These are phyloP conservation scores for Nesospiza acunhae DNA, from an alignment of 2,113 vertebrate species.

Conservation along the genomic window DNA sequence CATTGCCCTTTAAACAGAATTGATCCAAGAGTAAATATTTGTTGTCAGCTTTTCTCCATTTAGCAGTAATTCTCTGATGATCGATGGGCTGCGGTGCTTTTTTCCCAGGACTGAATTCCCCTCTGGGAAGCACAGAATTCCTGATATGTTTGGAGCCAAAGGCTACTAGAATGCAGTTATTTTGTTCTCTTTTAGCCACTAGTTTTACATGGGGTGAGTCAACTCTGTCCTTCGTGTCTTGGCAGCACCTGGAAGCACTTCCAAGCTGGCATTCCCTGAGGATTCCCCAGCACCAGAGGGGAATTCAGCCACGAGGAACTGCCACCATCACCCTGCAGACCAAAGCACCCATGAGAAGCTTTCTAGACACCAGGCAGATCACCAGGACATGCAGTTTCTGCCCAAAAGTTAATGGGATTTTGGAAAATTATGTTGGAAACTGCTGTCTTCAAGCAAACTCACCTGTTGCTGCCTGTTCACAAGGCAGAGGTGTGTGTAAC, in stretches of 20 bases:
- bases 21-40: constrained; percentile 60
- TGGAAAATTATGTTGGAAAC: neutral
- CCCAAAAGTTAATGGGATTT: neutral
- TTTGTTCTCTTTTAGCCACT: neutral
- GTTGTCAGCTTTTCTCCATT: neutral
- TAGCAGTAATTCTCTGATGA: neutral
- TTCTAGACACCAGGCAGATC: neutral
- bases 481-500: neutral
- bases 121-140: neutral
- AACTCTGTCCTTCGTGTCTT: neutral
- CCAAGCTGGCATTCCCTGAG: rapidly evolving
- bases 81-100: neutral
- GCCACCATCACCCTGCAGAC: neutral
- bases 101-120: neutral
- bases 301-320: neutral
- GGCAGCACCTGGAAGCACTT: neutral
- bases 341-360: neutral
- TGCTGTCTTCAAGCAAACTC: neutral
- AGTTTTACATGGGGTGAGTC: neutral
- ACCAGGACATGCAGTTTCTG: neutral
- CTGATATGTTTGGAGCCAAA: neutral
- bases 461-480: neutral
- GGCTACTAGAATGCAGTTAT: neutral
- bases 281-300: neutral
- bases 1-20: constrained; percentile 30